phyloP scores from a whole-genome alignment of 2,797 vertebrate genomes.

The Gambelia wislizenii region DNA sequence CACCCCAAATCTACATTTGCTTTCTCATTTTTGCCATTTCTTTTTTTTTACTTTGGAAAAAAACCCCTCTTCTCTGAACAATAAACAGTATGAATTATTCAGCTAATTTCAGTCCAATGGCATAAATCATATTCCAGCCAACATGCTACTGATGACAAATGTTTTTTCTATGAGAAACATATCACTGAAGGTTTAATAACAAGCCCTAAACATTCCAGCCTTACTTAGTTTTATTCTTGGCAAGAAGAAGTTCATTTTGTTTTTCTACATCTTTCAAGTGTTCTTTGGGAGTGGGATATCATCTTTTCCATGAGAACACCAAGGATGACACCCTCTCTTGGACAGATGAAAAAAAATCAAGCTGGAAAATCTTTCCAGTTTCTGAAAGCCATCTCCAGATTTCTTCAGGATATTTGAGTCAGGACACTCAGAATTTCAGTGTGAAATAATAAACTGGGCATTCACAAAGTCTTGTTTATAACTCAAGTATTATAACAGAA shows the following conservation, averaged over 20 bases:
- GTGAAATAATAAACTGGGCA: constrained; percentile 36
- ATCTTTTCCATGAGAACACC: constrained; percentile 69
- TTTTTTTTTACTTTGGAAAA: constrained; percentile 66
- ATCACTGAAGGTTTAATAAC: constrained; percentile 77
- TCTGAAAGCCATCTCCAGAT: constrained; percentile 57
- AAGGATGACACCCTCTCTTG: constrained; percentile 53
- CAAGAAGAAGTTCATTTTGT: constrained; percentile 64
- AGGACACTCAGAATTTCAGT: constrained; percentile 22
- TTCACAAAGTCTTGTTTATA: constrained; percentile 37
- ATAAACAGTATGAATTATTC: constrained; percentile 81
- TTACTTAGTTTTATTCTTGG: constrained; percentile 76
- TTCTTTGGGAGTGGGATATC: constrained; percentile 54
- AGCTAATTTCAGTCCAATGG: constrained; percentile 74
- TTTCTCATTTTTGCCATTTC: constrained; percentile 51
- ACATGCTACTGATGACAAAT: constrained; percentile 77
- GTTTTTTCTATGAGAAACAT: constrained; percentile 77
- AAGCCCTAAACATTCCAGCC: constrained; percentile 75
- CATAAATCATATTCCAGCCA: constrained; percentile 78
- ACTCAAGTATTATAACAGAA: constrained; percentile 43
- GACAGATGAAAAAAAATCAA: constrained; percentile 64
- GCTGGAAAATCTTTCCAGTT: constrained; percentile 65
- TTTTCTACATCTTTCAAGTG: constrained; percentile 65
- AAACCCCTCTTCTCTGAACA: constrained; percentile 72
- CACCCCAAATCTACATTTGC: constrained; percentile 43
- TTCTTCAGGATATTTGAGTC: constrained; percentile 57